Percentiles rank a stretch among this genome's conserved stretches.
Conservation (phyloP, 92 coral and sea anemone genomes). For the Actinostola sp. region DNA sequence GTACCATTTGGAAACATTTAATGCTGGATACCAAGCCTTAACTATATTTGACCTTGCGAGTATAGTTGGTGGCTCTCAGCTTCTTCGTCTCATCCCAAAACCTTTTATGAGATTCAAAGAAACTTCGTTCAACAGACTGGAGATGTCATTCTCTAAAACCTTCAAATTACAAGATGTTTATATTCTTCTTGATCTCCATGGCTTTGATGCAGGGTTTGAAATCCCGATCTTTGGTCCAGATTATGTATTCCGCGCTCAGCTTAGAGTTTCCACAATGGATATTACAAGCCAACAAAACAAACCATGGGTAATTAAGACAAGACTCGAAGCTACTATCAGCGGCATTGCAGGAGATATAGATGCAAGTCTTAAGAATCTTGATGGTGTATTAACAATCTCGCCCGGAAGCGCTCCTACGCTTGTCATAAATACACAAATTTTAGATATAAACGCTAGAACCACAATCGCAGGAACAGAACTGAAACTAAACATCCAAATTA, state of each 20-base stretch:
- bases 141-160: constrained; percentile 41
- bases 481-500: constrained; percentile 39
- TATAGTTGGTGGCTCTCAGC: constrained; percentile 48
- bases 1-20: constrained; percentile 16
- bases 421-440: constrained; percentile 9
- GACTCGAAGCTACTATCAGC: constrained; percentile 34
- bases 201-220: constrained; percentile 57
- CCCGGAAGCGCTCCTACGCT: constrained; percentile 27
- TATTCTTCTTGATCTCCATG: constrained; percentile 44
- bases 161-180: constrained; percentile 41
- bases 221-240: constrained; percentile 55
- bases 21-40: constrained; percentile 37
- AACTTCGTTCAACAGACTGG: constrained; percentile 36
- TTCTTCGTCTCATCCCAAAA: constrained; percentile 37
- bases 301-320: constrained; percentile 46
- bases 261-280: constrained; percentile 36
- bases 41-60: constrained; percentile 36
- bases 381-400: constrained; percentile 35
- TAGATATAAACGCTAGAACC: constrained; percentile 19
- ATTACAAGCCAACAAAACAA: constrained; percentile 7
- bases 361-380: constrained; percentile 24
- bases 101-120: constrained; percentile 34
- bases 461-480: constrained; percentile 49
- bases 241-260: constrained; percentile 35
- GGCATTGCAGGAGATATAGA: constrained; percentile 50